Base-by-base conservation (phyloP, 2,888 invertebrate genomes). In the Hipparchia semele region DNA sequence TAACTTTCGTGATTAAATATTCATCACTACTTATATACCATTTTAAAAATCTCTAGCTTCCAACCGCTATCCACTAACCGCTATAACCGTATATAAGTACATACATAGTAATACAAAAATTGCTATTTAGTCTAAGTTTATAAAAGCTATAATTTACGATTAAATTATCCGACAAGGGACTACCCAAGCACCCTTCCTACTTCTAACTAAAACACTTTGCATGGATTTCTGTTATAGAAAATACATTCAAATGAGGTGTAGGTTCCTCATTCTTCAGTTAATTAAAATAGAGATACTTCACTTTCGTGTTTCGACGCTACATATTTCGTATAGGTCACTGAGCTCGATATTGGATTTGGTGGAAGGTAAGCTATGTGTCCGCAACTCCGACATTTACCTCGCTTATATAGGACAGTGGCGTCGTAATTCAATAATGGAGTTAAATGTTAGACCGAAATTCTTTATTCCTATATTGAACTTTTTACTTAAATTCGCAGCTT, bases 311-410 rank as follows among this genome's bases (percentile, higher is more conserved):
- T 3, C 46, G 49, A 6, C n/a, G 7, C 46, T 62, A 13, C 23
- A 23, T 23, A 46, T 13, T 62, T 62, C n/a, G 49, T 62, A 49
- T 46, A 62, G 62, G 46, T 62, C 71, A 33, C 59, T 68, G 54
- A 54, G 53, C 23, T 71, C 79, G 79, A 84, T 87, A 89, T 87
- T 86, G 82, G 84, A 84, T 86, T 85, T 4, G 13, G 56, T 85
- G 85, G 67, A 70, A 73, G 77, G 76, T 78, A 81, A 80, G 80
- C 81, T 75, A 79, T 82, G 81, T 78, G 80, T 81, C 83, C 84
- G 79, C 83, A 82, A 83, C 81, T 82, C 83, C 82, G 83, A 83
- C 84, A 80, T 83, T 82, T 82, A 81, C 80, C 76, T 78, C 76
- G 78, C 73, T 70, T 79, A 82, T 81, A 81, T 81, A 79, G 78